phyloP scores from a whole-genome alignment of 2,888 invertebrate species.

The Caenorhabditis virilis region DNA sequence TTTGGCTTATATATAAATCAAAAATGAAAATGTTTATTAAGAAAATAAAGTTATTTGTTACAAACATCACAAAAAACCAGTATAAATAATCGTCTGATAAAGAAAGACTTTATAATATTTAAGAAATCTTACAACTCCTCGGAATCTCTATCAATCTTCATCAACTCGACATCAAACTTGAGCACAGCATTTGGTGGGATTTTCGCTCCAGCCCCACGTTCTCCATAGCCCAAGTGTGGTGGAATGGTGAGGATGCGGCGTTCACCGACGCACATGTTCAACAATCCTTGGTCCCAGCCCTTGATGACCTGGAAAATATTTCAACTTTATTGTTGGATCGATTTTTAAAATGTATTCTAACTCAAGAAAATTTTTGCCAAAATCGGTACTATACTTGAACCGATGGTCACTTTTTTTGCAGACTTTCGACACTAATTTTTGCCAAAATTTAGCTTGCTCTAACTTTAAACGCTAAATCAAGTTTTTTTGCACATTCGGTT shows the following conservation, averaged over 20 bases:
- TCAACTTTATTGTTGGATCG: neutral
- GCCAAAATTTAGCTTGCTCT: too few relatives aligned
- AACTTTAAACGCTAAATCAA: too few relatives aligned
- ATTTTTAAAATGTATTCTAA: neutral
- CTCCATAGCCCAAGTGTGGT: conserved; percentile 83
- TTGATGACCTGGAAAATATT: conserved; percentile 76
- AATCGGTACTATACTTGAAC: too few relatives aligned
- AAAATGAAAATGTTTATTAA: neutral
- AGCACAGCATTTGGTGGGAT: conserved; percentile 75
- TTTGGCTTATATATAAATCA: neutral
- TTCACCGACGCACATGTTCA: conserved; percentile 78
- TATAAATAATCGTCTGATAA: neutral
- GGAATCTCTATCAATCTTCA: conserved; percentile 56
- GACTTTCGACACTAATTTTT: too few relatives aligned
- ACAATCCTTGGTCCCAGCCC: conserved; percentile 87
- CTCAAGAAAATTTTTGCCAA: too few relatives aligned
- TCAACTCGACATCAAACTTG: conserved; percentile 66
- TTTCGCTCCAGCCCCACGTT: conserved; percentile 81
- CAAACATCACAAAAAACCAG: neutral
- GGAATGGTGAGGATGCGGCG: conserved; percentile 84
- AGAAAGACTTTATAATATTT: neutral
- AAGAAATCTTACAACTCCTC: conserved; percentile 43
- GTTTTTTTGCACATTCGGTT: too few relatives aligned
- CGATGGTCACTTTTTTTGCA: too few relatives aligned
- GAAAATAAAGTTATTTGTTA: neutral